Conservation (phyloP, 2,113 vertebrate genomes). For the Lycocorax pyrrhopterus region DNA sequence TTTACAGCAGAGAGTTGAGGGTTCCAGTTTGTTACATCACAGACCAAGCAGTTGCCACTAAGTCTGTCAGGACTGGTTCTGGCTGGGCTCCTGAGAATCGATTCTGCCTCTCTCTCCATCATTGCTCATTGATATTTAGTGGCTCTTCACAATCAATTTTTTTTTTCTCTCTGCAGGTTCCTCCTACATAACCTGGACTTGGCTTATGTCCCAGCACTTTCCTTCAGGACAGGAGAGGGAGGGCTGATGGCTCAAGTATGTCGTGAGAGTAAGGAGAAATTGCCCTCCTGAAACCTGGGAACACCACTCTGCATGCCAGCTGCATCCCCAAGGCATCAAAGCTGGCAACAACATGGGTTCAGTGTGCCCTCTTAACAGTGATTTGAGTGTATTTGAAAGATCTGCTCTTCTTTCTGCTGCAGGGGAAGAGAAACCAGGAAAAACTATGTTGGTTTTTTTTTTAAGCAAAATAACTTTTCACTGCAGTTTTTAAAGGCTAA, state of each 20-base stretch:
- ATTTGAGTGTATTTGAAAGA: neutral
- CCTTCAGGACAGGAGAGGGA: neutral
- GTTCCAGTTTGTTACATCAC: neutral
- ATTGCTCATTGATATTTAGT: neutral
- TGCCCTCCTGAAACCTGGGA: fast-evolving
- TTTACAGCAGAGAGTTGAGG: neutral
- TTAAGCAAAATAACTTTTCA: neutral
- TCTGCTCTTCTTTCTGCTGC: neutral
- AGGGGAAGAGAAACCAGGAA: neutral
- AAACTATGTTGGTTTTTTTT: neutral
- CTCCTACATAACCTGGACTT: neutral
- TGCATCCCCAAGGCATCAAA: neutral
- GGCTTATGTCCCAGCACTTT: neutral
- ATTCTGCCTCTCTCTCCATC: neutral
- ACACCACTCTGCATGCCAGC: neutral
- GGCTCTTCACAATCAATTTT: neutral
- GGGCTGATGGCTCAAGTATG: neutral
- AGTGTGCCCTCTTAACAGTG: neutral
- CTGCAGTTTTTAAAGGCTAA: neutral
- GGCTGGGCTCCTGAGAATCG: neutral
- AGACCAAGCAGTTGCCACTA: neutral
- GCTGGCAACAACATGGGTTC: fast-evolving
- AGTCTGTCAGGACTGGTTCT: neutral
- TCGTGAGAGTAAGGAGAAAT: neutral
- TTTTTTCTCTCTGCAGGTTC: neutral